Base-by-base conservation (phyloP, 2,888 invertebrate species). In the Drosophila flavopinicola region DNA sequence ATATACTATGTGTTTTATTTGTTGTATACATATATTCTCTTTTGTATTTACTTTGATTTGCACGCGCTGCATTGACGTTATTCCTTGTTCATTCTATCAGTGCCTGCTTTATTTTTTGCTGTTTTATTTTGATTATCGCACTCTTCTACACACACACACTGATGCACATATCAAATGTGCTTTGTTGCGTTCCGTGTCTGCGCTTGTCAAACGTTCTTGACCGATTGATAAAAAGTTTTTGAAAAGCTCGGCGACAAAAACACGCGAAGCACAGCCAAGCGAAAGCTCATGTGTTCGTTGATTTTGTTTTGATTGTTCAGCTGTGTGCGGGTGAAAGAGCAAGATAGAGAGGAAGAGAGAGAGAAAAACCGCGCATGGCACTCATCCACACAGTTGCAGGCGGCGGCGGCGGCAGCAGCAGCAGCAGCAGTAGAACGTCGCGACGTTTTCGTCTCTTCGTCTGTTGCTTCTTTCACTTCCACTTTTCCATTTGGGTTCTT, bases 221-320 rank as follows among this genome's bases (percentile, higher is more conserved):
- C 90, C 90, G 89, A 90, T 90, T 90, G 91, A 90, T 90, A 88
- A 89, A 90, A 89, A 87, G 66, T 88, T 88, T 85, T 84, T 17
- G 70, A 78, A 86, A 80, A 88, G 86, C 88, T 88, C 80, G 5
- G 47, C 66, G 58, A 79, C 80, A 74, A 84, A 73, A 80, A 70
- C 70, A 73, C 53, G 60, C 45, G 57, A 70, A 74, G 53, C 45
- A 49, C 32, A 27, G 20, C 13, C 10, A 57, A 61, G 64, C 63
- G 54, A 83, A 68, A 77, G 59, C 74, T 74, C 47, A 33, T 42
- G 38, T 45, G 35, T 41, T 66, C 38, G 49, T 42, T 64, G 63
- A 53, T 61, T 72, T 75, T 77, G 70, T 85, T 85, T 75, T 86
- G 77, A 80, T 78, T 83, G 83, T 86, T 72, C 76, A 75, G 75